A percentile compares a stretch with the other conserved stretches of the same genome.
phyloP scores from a whole-genome alignment of 1,140 invertebrate genomes.

The Tribolium madens region DNA sequence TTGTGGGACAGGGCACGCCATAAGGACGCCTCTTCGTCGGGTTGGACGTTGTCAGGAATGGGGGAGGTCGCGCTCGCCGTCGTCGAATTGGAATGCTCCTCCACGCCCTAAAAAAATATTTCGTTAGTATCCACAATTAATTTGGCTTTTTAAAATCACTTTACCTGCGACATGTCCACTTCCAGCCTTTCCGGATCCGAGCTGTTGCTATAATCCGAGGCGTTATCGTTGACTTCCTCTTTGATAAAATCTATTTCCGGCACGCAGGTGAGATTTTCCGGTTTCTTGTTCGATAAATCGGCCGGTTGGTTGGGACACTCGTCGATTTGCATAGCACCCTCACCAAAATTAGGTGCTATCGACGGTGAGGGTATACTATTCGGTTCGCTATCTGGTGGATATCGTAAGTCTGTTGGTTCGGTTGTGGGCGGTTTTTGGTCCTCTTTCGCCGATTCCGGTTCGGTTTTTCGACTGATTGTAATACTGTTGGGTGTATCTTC shows the following conservation, averaged over 20 bases:
- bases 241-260: conserved; percentile 61
- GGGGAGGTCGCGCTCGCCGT: conserved; percentile 61
- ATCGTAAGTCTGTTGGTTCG: conserved; percentile 34
- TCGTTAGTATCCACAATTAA: too few relatives aligned
- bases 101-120: conserved; percentile 53
- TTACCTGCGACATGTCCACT: conserved; percentile 67
- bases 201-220: conserved; percentile 67
- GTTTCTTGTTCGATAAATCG: conserved; percentile 61
- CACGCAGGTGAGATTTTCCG: conserved; percentile 60
- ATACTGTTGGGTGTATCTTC: conserved; percentile 37
- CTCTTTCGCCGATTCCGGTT: conserved; percentile 3
- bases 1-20: conserved; percentile 59
- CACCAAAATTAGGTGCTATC: background rate
- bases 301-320: conserved; percentile 56
- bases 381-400: background rate
- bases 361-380: background rate
- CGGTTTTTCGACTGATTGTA: conserved; percentile 12
- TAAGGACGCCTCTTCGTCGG: conserved; percentile 48
- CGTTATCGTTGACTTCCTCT: conserved; percentile 60
- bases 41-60: conserved; percentile 47
- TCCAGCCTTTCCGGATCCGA: conserved; percentile 71
- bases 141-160: too few relatives aligned
- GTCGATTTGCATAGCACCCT: background rate
- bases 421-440: conserved; percentile 26
- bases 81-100: conserved; percentile 63